Evolutionary conservation across 2,113 vertebrate genomes (phyloP).

Genomic region (Turdus rufiventris): DNA sequence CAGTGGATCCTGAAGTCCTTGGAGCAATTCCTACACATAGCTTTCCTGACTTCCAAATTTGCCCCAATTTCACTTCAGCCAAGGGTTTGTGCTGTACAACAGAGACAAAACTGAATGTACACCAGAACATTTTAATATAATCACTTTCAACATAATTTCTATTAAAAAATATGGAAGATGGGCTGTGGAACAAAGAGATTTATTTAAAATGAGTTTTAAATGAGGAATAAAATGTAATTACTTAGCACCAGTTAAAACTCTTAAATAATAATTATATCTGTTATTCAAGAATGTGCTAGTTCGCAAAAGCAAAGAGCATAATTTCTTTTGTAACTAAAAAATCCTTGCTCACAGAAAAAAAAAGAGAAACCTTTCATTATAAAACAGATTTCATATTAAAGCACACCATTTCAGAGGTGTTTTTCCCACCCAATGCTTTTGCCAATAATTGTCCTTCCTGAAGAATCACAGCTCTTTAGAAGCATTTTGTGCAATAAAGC

Average conservation of each 20-base stretch:
- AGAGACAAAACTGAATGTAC: neutral
- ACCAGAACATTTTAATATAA: neutral
- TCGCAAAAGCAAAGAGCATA: neutral
- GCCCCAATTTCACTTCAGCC: neutral
- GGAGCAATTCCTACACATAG: neutral
- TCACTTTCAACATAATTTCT: neutral
- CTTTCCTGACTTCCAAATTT: neutral
- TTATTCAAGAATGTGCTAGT: neutral
- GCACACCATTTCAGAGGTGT: neutral
- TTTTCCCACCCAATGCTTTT: neutral
- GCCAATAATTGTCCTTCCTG: neutral
- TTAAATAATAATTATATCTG: neutral
- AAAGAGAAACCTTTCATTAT: neutral
- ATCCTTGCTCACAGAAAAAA: neutral
- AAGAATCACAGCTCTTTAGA: neutral
- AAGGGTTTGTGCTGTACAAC: neutral
- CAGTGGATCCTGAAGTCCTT: neutral
- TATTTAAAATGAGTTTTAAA: neutral
- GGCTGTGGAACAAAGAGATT: neutral
- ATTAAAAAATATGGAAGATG: neutral
- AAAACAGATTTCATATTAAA: neutral
- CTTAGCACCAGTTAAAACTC: neutral
- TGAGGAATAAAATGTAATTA: neutral
- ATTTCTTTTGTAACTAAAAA: neutral
- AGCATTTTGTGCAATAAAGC: neutral